phyloP scores from a whole-genome alignment of 2,888 invertebrate species.

The Eupsilia transversa region DNA sequence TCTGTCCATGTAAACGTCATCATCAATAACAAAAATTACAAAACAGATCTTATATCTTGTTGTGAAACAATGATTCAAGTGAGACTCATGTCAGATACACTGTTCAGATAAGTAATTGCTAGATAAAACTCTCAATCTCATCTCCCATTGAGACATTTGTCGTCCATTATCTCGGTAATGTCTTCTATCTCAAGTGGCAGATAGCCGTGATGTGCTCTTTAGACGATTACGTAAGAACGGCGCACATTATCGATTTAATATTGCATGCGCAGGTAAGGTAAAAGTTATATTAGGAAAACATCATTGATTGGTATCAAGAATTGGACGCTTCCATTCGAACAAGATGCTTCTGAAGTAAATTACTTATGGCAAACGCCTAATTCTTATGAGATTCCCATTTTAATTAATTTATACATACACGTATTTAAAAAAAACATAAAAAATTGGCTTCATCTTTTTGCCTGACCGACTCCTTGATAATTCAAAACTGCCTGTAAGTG shows the following conservation, averaged over 20 bases:
- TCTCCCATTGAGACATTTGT: constrained; percentile 71
- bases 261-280: too few relatives aligned
- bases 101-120: constrained; percentile 64
- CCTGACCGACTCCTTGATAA: not conserved
- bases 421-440: too few relatives aligned
- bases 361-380: not conserved
- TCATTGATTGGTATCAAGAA: not conserved
- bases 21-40: constrained; percentile 29
- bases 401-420: not conserved
- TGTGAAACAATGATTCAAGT: constrained; percentile 59
- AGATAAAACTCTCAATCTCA: constrained; percentile 64
- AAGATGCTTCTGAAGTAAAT: not conserved
- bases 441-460: not conserved
- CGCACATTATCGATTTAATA: constrained; percentile 47
- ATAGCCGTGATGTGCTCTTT: constrained; percentile 64
- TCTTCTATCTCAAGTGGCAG: constrained; percentile 65
- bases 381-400: not conserved
- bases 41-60: constrained; percentile 42
- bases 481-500: not conserved
- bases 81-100: constrained; percentile 42
- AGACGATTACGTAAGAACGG: constrained; percentile 58
- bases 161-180: constrained; percentile 62
- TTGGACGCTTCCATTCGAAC: not conserved
- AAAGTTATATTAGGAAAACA: too few relatives aligned
- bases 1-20: not conserved